Evolutionary conservation across 2,888 invertebrate species (phyloP).

Genomic region (Invenusta paracnida): DNA sequence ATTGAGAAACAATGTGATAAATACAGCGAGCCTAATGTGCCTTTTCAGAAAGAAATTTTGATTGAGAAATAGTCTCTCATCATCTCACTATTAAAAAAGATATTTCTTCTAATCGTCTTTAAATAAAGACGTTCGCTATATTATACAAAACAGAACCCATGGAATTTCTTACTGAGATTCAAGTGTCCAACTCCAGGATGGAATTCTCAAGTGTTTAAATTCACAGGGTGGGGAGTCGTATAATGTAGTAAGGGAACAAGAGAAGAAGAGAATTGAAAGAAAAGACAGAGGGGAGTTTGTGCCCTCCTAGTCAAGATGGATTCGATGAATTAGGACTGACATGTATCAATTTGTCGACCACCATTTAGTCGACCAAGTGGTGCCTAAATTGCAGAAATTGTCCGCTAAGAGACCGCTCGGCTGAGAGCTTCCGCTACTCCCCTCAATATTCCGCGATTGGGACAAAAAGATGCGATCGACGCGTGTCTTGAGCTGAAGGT

Average conservation of each 20-base stretch:
- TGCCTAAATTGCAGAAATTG: slow-evolving; percentile 29
- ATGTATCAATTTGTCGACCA: neutral
- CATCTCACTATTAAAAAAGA: no score
- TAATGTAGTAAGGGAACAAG: no score
- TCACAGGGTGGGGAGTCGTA: neutral
- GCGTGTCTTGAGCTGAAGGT: neutral
- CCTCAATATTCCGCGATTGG: neutral
- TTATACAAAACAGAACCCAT: no score
- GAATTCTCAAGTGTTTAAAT: neutral
- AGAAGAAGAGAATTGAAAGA: neutral
- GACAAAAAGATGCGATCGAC: neutral
- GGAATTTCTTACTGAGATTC: no score
- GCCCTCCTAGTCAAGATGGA: neutral
- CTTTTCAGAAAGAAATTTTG: neutral
- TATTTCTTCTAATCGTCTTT: neutral
- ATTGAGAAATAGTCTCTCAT: no score
- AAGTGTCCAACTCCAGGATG: neutral
- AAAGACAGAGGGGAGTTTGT: no score
- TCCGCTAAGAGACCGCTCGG: neutral
- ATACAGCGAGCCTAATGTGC: slow-evolving; percentile 14
- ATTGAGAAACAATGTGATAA: neutral
- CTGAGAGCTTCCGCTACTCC: neutral
- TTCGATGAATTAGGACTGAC: slow-evolving; percentile 7
- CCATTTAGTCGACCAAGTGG: slow-evolving; percentile 10
- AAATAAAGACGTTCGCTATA: slow-evolving; percentile 11